Base-by-base conservation (phyloP, 2,888 invertebrate genomes). In the Hemaris fuciformis region DNA sequence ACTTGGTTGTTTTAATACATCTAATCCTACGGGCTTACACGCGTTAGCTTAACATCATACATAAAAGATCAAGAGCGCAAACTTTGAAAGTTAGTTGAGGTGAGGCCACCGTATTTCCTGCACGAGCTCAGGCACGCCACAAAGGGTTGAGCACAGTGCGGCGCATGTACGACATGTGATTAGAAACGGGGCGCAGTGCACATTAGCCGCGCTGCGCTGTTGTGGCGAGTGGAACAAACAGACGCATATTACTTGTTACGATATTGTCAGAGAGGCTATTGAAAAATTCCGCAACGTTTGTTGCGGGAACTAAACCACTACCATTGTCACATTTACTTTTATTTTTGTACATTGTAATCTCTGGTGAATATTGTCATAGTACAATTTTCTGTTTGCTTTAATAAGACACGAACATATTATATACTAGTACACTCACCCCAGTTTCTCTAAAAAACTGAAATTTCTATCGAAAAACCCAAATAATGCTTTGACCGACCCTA, bases 251-350 rank as follows among this genome's bases (percentile, higher is more conserved):
- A 48, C 48, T 48, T 48, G 15, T 48, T 48, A 48, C 48, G 48
- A 48, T 48, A 48, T 48, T 48, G 25, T 48, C 48, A 25, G n/a
- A 23, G 25, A 25, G 6, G 6, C 25, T 48, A 48, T 48, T 48
- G 48, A 48, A 48, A 48, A 48, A 48, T 48, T 48, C 48, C 48
- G n/a, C 25, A 25, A 48, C 48, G 25, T 48, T 27, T 25, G 48
- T 25, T 48, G 25, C 48, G n/a, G 15, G 7, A 7, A 22, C 46
- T 5, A 45, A 46, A 10, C 22, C 23, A 7, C 25, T 48, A 48
- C 48, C 15, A 25, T 3, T n/a, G 48, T 3, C n/a, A n/a, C 2
- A n/a, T 23, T 25, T n/a, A 23, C 23, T 1, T 15, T 41, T 8
- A 22, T 8, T 27, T 7, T n/a, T n/a, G n/a, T n/a, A n/a, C n/a